Conservation (phyloP, 1,140 invertebrate species). For the Cheumatopsyche charites region DNA sequence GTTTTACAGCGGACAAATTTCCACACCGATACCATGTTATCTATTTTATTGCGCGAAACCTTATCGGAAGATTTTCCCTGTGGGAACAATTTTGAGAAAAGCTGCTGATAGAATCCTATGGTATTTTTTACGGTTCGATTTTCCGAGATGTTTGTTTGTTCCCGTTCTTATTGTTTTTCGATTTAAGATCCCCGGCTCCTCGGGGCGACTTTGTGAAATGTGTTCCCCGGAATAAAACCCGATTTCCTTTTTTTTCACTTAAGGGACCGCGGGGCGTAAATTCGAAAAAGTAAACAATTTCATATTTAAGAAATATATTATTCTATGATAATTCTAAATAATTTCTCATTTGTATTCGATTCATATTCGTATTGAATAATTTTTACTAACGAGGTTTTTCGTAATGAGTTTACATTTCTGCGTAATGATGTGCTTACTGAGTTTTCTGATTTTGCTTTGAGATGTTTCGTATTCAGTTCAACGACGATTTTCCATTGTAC, state of each 20-base stretch:
- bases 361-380: too few relatives aligned
- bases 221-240: slow-evolving; percentile 16
- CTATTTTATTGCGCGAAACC: slow-evolving; percentile 39
- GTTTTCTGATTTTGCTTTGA: slow-evolving; percentile 23
- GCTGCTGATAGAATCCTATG: slow-evolving; percentile 40
- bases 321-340: too few relatives aligned
- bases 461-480: slow-evolving; percentile 18
- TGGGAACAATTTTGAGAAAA: slow-evolving; percentile 39
- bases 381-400: too few relatives aligned
- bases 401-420: background rate
- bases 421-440: background rate
- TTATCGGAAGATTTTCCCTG: slow-evolving; percentile 34
- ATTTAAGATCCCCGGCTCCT: slow-evolving; percentile 38
- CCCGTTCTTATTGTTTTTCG: slow-evolving; percentile 39
- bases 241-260: background rate
- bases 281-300: too few relatives aligned
- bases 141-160: slow-evolving; percentile 33
- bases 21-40: slow-evolving; percentile 34
- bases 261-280: too few relatives aligned
- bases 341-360: too few relatives aligned
- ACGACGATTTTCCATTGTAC: slow-evolving; percentile 9
- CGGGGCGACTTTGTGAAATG: slow-evolving; percentile 34
- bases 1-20: slow-evolving; percentile 35
- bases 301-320: too few relatives aligned
- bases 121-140: slow-evolving; percentile 40